Percentiles rank a stretch among this genome's conserved stretches.
These are phyloP conservation scores for Pluvianellus socialis DNA, from an alignment of 2,113 vertebrate genomes.

Conservation along the genomic window DNA sequence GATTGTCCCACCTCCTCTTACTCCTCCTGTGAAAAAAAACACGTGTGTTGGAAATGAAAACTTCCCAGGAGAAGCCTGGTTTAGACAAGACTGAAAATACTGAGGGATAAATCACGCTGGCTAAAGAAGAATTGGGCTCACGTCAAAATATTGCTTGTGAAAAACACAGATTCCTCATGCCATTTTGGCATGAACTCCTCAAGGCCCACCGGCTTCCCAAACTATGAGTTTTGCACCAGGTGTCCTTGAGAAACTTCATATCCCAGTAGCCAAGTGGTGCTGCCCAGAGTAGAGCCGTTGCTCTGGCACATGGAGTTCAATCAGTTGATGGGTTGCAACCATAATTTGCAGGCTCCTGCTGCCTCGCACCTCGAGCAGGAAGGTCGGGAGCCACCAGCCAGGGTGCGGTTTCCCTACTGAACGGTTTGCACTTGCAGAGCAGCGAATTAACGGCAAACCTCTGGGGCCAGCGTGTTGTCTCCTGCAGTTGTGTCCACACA, in stretches of 20 bases:
- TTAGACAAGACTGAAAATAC: background rate
- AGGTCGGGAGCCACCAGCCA: background rate
- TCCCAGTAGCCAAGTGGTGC: background rate
- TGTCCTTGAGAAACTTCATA: background rate
- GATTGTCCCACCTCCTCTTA: background rate
- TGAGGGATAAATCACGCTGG: background rate
- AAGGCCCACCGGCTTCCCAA: background rate
- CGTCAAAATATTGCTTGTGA: background rate
- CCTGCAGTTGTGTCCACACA: background rate
- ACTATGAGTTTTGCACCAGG: background rate
- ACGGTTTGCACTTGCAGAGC: background rate
- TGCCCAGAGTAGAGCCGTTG: background rate
- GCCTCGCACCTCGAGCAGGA: background rate
- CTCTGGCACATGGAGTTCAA: background rate
- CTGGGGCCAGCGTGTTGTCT: background rate
- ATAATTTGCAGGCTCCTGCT: background rate
- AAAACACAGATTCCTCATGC: background rate
- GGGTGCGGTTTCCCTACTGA: background rate
- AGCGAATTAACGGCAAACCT: background rate
- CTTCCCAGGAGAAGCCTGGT: background rate
- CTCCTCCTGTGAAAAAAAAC: background rate
- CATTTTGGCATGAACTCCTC: background rate
- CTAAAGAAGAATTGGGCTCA: background rate
- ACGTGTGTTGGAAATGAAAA: background rate
- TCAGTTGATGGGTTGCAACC: background rate